Conservation (phyloP, 2,888 invertebrate species). For the Cephus nigrinus region DNA sequence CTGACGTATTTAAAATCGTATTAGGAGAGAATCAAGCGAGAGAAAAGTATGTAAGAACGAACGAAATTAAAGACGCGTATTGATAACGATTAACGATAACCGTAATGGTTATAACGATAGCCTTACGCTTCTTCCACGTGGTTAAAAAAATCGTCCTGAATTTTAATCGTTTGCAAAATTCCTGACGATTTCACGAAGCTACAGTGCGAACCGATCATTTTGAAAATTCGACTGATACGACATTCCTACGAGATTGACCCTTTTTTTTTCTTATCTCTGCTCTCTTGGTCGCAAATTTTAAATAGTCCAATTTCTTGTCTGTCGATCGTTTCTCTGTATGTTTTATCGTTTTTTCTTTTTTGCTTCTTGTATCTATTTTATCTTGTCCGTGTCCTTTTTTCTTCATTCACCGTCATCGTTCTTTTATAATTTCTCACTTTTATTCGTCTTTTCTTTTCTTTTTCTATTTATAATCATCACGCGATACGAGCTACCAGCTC, state of each 20-base stretch:
- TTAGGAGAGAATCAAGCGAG: background rate
- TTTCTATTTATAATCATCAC: background rate
- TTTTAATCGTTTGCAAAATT: background rate
- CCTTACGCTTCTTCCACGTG: background rate
- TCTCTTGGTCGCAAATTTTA: background rate
- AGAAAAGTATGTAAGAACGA: background rate
- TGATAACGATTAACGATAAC: background rate
- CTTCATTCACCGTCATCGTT: background rate
- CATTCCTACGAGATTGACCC: slow-evolving; percentile 16
- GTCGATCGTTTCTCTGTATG: background rate
- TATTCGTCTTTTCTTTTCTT: background rate
- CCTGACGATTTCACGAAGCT: background rate
- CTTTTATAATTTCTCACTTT: background rate
- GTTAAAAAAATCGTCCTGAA: background rate
- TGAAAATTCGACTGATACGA: slow-evolving; percentile 4
- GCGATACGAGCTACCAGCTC: background rate
- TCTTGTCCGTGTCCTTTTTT: background rate
- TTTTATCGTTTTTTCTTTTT: background rate
- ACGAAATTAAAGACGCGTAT: background rate
- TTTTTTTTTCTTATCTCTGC: background rate
- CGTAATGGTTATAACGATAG: background rate
- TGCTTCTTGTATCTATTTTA: background rate
- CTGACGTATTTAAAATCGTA: background rate
- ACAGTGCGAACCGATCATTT: background rate
- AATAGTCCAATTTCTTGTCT: background rate